Conservation (phyloP, 2,113 vertebrate species). For the Typhlomys cinereus region DNA sequence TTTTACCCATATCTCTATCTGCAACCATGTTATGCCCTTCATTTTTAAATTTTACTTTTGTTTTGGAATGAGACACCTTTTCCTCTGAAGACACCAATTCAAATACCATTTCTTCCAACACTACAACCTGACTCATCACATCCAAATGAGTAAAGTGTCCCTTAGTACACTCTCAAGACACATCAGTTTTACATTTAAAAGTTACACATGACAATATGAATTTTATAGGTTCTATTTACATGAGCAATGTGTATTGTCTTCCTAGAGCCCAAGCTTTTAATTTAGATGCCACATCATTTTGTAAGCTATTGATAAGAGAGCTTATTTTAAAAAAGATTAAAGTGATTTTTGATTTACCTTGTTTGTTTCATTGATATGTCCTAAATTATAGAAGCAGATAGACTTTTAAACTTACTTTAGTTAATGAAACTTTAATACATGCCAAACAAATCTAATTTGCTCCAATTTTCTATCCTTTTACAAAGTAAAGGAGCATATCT, state of each 20-base stretch:
- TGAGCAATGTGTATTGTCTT: background rate
- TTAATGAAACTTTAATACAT: conserved; percentile 19
- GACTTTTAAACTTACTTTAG: conserved; percentile 10
- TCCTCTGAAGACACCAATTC: background rate
- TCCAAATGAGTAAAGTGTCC: background rate
- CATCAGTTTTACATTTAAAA: background rate
- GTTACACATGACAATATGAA: background rate
- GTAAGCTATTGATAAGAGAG: background rate
- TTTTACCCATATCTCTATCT: background rate
- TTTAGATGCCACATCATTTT: background rate
- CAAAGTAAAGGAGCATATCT: background rate
- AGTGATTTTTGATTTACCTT: background rate
- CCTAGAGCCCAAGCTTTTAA: background rate
- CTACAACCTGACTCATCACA: background rate
- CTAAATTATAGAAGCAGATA: conserved; percentile 3
- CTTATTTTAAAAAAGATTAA: background rate
- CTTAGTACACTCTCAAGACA: background rate
- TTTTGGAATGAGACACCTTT: background rate
- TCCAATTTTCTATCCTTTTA: background rate
- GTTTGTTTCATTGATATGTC: background rate
- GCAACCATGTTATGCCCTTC: background rate
- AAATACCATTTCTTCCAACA: background rate
- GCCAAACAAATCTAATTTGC: background rate
- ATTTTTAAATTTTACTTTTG: background rate
- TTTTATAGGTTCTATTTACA: background rate